Conservation (phyloP, 2,888 invertebrate genomes). For the Gari tellinella region DNA sequence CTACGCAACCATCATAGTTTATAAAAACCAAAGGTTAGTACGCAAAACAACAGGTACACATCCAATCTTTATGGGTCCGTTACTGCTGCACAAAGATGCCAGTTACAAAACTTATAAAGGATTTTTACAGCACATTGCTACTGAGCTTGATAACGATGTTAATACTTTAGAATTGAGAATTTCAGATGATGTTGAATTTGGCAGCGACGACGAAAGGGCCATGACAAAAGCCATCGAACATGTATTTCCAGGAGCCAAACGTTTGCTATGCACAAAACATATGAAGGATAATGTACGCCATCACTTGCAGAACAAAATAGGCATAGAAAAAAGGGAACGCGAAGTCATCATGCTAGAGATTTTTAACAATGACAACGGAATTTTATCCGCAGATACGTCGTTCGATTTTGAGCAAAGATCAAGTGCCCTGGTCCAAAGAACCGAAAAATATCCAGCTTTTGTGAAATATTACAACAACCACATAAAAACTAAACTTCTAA, state of each 20-base stretch:
- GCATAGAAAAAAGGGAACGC: conserved; percentile 7
- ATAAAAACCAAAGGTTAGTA: conserved; percentile 29
- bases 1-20: no score
- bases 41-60: conserved; percentile 16
- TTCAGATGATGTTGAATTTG: conserved; percentile 25
- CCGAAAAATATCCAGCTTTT: neutral
- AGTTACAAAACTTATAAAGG: conserved; percentile 28
- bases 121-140: conserved; percentile 27
- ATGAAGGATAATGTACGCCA: conserved; percentile 22
- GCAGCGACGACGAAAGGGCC: conserved; percentile 24
- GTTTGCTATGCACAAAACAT: conserved; percentile 33
- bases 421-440: neutral
- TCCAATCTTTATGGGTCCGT: conserved; percentile 33
- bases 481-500: conserved; percentile 4
- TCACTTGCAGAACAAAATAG: conserved; percentile 15
- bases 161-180: conserved; percentile 15
- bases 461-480: neutral
- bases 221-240: conserved; percentile 26
- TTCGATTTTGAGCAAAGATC: no score
- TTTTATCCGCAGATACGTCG: neutral
- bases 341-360: neutral
- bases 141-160: conserved; percentile 16
- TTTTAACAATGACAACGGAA: neutral
- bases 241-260: conserved; percentile 14
- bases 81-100: conserved; percentile 35